These are phyloP conservation scores for Tigriopus californicus DNA, from an alignment of 2,888 invertebrate species.

Conservation along the genomic window DNA sequence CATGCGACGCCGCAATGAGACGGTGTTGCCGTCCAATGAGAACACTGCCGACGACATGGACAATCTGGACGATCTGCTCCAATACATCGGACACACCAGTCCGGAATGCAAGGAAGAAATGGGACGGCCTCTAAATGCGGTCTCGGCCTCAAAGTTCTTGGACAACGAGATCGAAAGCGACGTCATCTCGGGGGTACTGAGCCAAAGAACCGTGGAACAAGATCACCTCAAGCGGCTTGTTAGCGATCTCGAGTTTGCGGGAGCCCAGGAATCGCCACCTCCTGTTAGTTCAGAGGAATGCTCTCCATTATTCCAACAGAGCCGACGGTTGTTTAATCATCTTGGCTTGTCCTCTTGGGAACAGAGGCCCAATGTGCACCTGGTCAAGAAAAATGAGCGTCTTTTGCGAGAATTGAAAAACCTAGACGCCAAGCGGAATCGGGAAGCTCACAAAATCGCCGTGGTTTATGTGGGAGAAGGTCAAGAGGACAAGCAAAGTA, in stretches of 20 bases:
- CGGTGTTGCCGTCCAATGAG: constrained; percentile 55
- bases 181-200: constrained; percentile 5
- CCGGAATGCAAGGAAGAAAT: constrained; percentile 56
- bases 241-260: no score
- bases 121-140: constrained; percentile 42
- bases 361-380: constrained; percentile 58
- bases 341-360: constrained; percentile 79
- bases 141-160: neutral
- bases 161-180: constrained; percentile 6
- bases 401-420: constrained; percentile 74
- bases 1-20: constrained; percentile 47
- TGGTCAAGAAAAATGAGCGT: constrained; percentile 69
- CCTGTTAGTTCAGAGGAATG: no score
- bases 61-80: constrained; percentile 71
- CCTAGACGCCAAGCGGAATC: constrained; percentile 73
- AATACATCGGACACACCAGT: constrained; percentile 77
- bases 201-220: constrained; percentile 49
- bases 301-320: constrained; percentile 49
- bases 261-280: no score
- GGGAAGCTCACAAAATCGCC: constrained; percentile 89
- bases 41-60: constrained; percentile 71
- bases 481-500: constrained; percentile 88
- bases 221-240: constrained; percentile 36
- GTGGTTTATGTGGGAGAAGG: constrained; percentile 95
- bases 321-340: constrained; percentile 73